phyloP scores from a whole-genome alignment of 2,797 vertebrate species.

The Esox lucius region DNA sequence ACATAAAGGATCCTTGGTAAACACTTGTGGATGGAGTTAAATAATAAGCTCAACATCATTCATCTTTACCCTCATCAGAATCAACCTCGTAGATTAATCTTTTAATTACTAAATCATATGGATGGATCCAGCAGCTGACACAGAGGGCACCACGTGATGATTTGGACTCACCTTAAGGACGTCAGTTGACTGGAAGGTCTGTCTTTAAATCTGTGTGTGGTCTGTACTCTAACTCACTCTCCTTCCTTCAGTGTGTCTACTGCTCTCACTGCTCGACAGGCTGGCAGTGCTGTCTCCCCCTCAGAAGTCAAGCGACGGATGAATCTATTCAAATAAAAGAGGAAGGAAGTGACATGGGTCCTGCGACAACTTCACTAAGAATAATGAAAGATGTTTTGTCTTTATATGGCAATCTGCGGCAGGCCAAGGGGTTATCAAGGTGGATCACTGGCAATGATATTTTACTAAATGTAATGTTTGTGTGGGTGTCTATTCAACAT shows the following conservation, averaged over 20 bases:
- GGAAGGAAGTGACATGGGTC: constrained; percentile 71
- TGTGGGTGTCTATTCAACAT: no score
- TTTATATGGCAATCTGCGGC: constrained; percentile 66
- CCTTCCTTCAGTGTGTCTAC: background rate
- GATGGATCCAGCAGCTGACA: background rate
- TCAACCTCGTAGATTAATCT: background rate
- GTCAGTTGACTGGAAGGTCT: constrained; percentile 13
- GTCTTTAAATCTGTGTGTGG: constrained; percentile 1
- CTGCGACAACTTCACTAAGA: constrained; percentile 44
- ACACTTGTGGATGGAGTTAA: background rate
- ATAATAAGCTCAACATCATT: background rate
- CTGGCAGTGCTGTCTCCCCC: constrained; percentile 20
- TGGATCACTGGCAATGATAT: constrained; percentile 6
- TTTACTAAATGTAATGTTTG: no score
- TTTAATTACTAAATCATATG: background rate
- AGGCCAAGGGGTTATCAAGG: constrained; percentile 25
- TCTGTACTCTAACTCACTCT: constrained; percentile 9
- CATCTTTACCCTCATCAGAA: background rate
- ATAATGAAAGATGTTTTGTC: constrained; percentile 61
- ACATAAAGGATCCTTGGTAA: background rate
- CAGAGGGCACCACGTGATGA: background rate
- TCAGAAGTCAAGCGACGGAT: constrained; percentile 5
- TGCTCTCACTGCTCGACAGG: constrained; percentile 37
- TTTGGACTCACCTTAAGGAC: constrained; percentile 51
- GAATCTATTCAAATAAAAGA: constrained; percentile 51